phyloP scores from a whole-genome alignment of 53 echinoderm and acorn worm species.

The Echinometra lucunter region DNA sequence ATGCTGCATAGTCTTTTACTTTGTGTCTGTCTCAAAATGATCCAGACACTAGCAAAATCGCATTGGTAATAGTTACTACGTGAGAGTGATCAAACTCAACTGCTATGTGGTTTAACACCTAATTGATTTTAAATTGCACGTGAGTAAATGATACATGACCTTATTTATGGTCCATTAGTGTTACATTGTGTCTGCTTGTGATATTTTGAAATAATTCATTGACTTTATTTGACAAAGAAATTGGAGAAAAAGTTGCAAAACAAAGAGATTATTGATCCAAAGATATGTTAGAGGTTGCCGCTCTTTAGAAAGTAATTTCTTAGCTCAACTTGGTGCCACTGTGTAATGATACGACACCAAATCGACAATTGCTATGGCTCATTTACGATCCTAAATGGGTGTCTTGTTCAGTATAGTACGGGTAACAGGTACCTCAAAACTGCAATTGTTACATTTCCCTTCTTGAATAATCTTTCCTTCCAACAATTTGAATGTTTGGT shows the following conservation, averaged over 20 bases:
- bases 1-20: neutral
- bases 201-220: neutral
- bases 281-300: slow-evolving; percentile 29
- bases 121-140: slow-evolving; percentile 1
- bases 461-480: neutral
- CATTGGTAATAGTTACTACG: neutral
- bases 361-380: slow-evolving; percentile 8
- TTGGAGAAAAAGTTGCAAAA: slow-evolving; percentile 16
- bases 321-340: neutral
- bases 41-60: neutral
- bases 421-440: neutral
- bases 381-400: slow-evolving; percentile 28
- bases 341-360: slow-evolving; percentile 22
- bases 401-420: neutral
- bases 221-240: neutral
- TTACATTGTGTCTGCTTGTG: slow-evolving; percentile 13
- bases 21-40: neutral
- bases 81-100: neutral
- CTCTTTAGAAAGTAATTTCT: neutral
- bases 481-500: neutral
- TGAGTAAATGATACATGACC: neutral
- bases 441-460: neutral
- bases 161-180: slow-evolving; percentile 10
- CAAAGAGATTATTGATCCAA: slow-evolving; percentile 22
- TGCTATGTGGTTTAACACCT: neutral